Base-by-base conservation (phyloP, 2,888 invertebrate genomes). In the Arrhopalites spinosus region DNA sequence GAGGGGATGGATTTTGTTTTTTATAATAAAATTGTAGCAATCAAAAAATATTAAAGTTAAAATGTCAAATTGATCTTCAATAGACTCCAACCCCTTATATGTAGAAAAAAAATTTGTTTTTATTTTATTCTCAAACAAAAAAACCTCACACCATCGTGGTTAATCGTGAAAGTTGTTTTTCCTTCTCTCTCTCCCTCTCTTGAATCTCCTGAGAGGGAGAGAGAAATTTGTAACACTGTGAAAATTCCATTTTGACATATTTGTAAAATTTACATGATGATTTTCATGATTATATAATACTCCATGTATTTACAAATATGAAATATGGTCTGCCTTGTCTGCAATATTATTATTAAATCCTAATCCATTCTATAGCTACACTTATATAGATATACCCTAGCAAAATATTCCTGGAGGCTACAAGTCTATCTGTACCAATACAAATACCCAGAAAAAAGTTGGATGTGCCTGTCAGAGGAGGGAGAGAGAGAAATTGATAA, bases 231-330 rank as follows among this genome's bases (percentile, higher is more conserved):
- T 67, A 45, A 20, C 45, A 50, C 47, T 25, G 45, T 13, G 11
- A 36, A 68, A 70, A 56, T 70, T 70, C 70, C 36, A 13, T 13
- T 15, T 70, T 70, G 70, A 56, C 56, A 53, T 50, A 2, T 50
- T 20, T 23, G 36, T 53, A 29, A 68, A 70, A 70, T 70, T 47
- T 68, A 68, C 68, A 68, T 20, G 50, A 50, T 68, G 68, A 17
- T 68, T 70, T n/a, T 70, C 70, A 53, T 70, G 70, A 70, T 70
- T 70, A 53, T 17, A 23, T 29, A 68, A 68, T 68, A 13, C 27
- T 36, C 68, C 67, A 69, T 69, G 53, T 53, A 45, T 69, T 53
- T 45, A 47, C 15, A 1, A 53, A 29, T 29, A 30, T 53, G n/a
- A 56, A 56, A 7, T 53, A 17, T 15, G 25, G 13, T 20, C 59